Conservation (phyloP, 2,113 vertebrate genomes). For the Tragelaphus buxtoni region DNA sequence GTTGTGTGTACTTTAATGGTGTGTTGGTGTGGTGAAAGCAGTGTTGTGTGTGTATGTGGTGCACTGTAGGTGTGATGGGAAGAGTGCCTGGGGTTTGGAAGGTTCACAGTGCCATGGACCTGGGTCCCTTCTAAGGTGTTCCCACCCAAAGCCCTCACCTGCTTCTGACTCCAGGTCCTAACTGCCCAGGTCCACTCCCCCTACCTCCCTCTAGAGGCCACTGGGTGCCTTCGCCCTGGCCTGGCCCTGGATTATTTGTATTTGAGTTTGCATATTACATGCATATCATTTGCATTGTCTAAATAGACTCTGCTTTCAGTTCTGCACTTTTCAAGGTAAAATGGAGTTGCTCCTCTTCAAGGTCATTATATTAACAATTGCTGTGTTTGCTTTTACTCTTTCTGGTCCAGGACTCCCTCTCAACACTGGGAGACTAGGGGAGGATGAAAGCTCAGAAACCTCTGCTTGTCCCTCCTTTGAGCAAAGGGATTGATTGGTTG, state of each 20-base stretch:
- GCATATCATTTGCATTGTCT: constrained; percentile 55
- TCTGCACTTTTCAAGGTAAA: constrained; percentile 62
- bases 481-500: not conserved
- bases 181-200: not conserved
- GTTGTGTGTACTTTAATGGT: not conserved
- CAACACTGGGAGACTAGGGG: not conserved
- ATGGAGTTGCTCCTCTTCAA: constrained; percentile 48
- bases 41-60: not conserved
- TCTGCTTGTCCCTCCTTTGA: not conserved
- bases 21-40: not conserved
- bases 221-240: not conserved
- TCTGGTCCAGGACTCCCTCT: not conserved
- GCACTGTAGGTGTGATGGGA: not conserved
- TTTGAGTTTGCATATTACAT: constrained; percentile 44
- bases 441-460: not conserved
- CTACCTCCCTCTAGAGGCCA: not conserved
- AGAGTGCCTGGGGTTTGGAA: not conserved
- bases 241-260: not conserved
- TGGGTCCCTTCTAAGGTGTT: not conserved
- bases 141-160: not conserved
- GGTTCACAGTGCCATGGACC: not conserved
- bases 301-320: constrained; percentile 1
- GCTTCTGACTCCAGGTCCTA: not conserved
- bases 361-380: constrained; percentile 43
- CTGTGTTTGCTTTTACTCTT: not conserved